These are phyloP conservation scores for Eremobia ochroleuca DNA, from an alignment of 2,888 invertebrate species.

Conservation along the genomic window DNA sequence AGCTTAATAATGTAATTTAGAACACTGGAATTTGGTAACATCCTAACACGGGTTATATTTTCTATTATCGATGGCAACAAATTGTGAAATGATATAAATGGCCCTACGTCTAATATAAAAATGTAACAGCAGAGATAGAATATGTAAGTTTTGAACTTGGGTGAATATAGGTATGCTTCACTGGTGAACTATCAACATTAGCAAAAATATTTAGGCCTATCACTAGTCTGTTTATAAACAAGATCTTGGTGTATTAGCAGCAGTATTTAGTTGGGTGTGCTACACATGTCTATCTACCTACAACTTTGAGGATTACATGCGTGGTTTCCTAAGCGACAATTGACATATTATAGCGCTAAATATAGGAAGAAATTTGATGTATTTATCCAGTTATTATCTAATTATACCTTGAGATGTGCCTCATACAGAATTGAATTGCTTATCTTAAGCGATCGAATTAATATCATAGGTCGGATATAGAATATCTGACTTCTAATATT, in stretches of 20 bases:
- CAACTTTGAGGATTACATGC: not conserved
- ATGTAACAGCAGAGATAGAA: not conserved
- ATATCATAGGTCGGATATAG: not conserved
- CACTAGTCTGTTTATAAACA: not conserved
- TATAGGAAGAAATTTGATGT: not conserved
- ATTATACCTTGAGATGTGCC: not conserved
- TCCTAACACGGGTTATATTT: conserved; percentile 21
- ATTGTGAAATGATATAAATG: not conserved
- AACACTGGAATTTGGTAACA: conserved; percentile 8
- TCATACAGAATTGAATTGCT: not conserved
- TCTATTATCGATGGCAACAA: not conserved
- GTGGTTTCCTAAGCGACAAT: not conserved
- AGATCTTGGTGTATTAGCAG: not conserved
- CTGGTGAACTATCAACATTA: not conserved
- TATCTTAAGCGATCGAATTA: not conserved
- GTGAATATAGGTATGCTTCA: not conserved
- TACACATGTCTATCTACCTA: not conserved
- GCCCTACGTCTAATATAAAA: not conserved
- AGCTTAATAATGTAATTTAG: conserved; percentile 29
- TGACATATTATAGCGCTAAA: not conserved
- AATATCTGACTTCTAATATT: not conserved
- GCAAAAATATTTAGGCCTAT: not conserved
- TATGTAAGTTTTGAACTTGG: not conserved
- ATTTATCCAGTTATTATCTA: not conserved
- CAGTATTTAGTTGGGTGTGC: not conserved